A percentile compares a stretch with the other conserved stretches of the same genome.
Conservation (phyloP, 1,140 invertebrate genomes). For the Drosophila obscura region DNA sequence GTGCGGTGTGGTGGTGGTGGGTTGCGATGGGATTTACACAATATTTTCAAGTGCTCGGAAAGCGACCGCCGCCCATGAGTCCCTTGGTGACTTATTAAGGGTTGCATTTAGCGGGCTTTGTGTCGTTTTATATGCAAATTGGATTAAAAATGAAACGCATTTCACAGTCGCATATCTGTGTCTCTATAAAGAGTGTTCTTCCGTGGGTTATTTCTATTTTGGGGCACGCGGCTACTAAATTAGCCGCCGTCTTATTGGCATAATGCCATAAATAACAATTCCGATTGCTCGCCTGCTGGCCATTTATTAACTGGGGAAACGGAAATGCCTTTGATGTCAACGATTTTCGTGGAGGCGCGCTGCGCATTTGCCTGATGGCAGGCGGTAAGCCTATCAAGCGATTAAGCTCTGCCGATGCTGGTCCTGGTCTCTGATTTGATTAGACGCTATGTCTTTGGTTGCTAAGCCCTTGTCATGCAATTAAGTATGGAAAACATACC, state of each 20-base stretch:
- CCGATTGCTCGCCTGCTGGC: slow-evolving; percentile 34
- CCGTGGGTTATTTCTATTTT: slow-evolving; percentile 25
- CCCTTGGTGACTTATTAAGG: slow-evolving; percentile 81
- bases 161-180: slow-evolving; percentile 55
- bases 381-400: slow-evolving; percentile 70
- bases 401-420: slow-evolving; percentile 63
- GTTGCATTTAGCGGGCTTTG: slow-evolving; percentile 82
- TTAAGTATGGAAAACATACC: slow-evolving; percentile 42
- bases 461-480: slow-evolving; percentile 63
- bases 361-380: slow-evolving; percentile 44
- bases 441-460: slow-evolving; percentile 61
- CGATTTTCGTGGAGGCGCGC: slow-evolving; percentile 62
- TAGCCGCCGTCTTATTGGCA: slow-evolving; percentile 70
- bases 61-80: slow-evolving; percentile 67
- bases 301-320: slow-evolving; percentile 69
- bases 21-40: slow-evolving; percentile 70
- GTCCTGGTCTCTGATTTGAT: slow-evolving; percentile 57
- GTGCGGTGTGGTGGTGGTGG: slow-evolving; percentile 35
- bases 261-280: slow-evolving; percentile 67
- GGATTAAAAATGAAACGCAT: slow-evolving; percentile 79
- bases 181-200: slow-evolving; percentile 20
- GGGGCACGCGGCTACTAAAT: slow-evolving; percentile 68
- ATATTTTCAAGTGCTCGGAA: slow-evolving; percentile 75
- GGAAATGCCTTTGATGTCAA: slow-evolving; percentile 76
- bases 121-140: slow-evolving; percentile 82